phyloP scores from a whole-genome alignment of 2,888 invertebrate genomes.

The Andrena bucephala region DNA sequence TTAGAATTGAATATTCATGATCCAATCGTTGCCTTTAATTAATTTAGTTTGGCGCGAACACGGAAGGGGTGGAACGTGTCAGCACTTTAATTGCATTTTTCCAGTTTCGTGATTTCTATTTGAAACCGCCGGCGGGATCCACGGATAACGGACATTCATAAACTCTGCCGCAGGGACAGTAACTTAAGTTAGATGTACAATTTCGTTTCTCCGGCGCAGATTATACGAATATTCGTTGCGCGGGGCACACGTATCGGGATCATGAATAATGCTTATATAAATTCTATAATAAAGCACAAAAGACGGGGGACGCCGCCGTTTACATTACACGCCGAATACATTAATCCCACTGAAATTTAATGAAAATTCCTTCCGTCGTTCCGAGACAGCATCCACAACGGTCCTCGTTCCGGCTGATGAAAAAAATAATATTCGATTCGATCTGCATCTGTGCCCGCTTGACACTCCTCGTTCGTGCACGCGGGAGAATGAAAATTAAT shows the following conservation, averaged over 20 bases:
- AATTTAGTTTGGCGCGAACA: slow-evolving; percentile 6
- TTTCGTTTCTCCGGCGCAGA: no score
- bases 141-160: no score
- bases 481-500: not conserved
- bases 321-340: not conserved
- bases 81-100: slow-evolving; percentile 17
- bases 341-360: not conserved
- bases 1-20: slow-evolving; percentile 11
- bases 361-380: not conserved
- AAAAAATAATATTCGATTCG: not conserved
- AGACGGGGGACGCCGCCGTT: no score
- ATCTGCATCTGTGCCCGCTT: not conserved
- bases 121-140: no score
- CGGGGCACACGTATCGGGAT: not conserved
- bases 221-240: not conserved
- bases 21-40: not conserved
- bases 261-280: slow-evolving; percentile 2
- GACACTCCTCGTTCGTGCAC: not conserved
- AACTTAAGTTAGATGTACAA: not conserved
- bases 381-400: not conserved
- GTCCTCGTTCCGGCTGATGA: not conserved
- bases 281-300: not conserved
- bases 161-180: not conserved
- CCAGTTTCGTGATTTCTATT: not conserved
- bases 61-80: not conserved